A percentile compares a stretch with the other conserved stretches of the same genome.
Evolutionary conservation across 2,113 vertebrate genomes (phyloP).

Genomic region (Trogon surrucura): DNA sequence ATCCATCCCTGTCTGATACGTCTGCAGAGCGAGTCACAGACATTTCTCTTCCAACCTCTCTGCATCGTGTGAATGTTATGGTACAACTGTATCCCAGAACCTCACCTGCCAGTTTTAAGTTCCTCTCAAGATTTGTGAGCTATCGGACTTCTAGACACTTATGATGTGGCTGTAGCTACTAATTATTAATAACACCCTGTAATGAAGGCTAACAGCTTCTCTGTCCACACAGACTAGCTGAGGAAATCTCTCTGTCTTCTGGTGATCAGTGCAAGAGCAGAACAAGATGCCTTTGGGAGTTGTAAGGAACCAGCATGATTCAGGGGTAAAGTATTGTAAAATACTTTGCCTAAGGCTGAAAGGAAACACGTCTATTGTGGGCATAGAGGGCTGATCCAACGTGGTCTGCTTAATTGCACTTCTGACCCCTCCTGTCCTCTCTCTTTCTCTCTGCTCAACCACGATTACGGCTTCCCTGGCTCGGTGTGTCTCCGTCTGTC

Average conservation of each 20-base stretch:
- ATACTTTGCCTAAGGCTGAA: neutral
- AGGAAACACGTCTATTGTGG: neutral
- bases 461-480: neutral
- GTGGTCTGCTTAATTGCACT: neutral
- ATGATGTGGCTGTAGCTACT: neutral
- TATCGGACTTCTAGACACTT: neutral
- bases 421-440: neutral
- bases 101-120: neutral
- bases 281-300: neutral
- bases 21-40: neutral
- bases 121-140: neutral
- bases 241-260: neutral
- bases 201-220: neutral
- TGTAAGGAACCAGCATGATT: neutral
- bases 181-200: neutral
- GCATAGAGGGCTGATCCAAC: neutral
- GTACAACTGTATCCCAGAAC: neutral
- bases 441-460: neutral
- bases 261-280: neutral
- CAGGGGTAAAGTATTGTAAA: neutral
- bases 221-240: rapidly evolving
- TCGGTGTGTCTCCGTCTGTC: neutral
- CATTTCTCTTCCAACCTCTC: neutral
- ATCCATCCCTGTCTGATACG: neutral
- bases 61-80: neutral